Evolutionary conservation across 2,888 invertebrate genomes (phyloP), one percentile per base, ranked within the genome.

Genomic region (Seira ritae): DNA sequence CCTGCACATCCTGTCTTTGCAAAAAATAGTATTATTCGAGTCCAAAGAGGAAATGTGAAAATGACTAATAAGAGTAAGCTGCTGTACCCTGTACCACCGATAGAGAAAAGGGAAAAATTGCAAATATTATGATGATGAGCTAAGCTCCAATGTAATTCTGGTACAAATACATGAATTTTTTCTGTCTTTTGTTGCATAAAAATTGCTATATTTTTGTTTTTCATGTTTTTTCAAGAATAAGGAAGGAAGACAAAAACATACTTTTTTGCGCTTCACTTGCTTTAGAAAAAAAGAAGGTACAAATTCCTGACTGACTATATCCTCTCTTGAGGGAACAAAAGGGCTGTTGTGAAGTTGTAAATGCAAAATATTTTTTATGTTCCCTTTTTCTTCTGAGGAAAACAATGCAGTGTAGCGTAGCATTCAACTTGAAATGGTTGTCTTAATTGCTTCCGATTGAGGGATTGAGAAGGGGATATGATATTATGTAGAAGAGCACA

Each of bases 1-100:
- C 80, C 17, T 55, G 55, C 15, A 67, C 67, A 67, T 67, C 67
- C 67, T 22, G 65, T 20, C 67, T 67, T 55, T 12, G 55, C 15
- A 55, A 55, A 55, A 55, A 55, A 55, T 55, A 55, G 3, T 55
- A 55, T 6, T 42, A 31, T 12, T 55, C 12, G 15, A 55, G 55
- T 55, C 15, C n/a, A 55, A 8, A 55, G 55, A 55, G 55, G 55
- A 55, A 55, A 55, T 55, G 55, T 55, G 55, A 55, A 55, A 55
- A 17, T 55, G 55, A 55, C 31, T 31, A 31, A 31, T 2, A 2
- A 2, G 31, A n/a, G n/a, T n/a, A n/a, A 31, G 31, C 31, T 31
- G 31, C n/a, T n/a, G n/a, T n/a, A n/a, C n/a, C n/a, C n/a, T n/a
- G 31, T 8, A 31, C 2, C 8, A 8, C 31, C 31, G 31, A 31